Evolutionary conservation across 2,113 vertebrate species (phyloP), one percentile per base, ranked within the genome.

Genomic region (Sceloporus tristichus): DNA sequence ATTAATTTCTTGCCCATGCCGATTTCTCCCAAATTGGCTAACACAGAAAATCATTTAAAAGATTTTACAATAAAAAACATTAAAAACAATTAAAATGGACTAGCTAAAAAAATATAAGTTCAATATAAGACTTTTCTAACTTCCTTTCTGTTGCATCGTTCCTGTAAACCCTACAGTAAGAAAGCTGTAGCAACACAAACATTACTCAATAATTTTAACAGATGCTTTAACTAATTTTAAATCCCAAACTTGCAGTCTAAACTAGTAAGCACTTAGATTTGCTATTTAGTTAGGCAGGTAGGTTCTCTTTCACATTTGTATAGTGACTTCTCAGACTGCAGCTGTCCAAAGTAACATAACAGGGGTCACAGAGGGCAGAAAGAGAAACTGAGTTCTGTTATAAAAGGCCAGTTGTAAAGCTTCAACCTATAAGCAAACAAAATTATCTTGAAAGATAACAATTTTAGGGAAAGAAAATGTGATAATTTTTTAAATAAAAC

Each of bases 321-420:
- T 95, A 92, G 86, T 91, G 87, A 93, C 92, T 91, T 95, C 65
- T 38, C 90, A 93, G 91, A 96, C 92, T 87, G 38, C 66, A 92
- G 38, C 81, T 81, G 91, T 91, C 92, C 90, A 90, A 93, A 94
- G 86, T 90, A 91, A 89, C 85, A 87, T 92, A 94, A 94, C 89
- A 82, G 90, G 90, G 81, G 81, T 94, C 85, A 94, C 91, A 82
- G 93, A 90, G 95, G 91, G 74, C 88, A 93, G 78, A 81, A 8
- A 81, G 92, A 91, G 91, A 93, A 92, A 91, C 84, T 86, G 82
- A 93, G 89, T 95, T 95, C 95, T 95, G 87, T 95, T 94, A 85
- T 92, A 95, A 95, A 88, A 96, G 91, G 95, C 90, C 91, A 89
- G 89, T 91, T 88, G 88, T 92, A 94, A 92, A 90, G 59, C 94